phyloP scores from a whole-genome alignment of 2,113 vertebrate species.

The Nannobrachium achirus region DNA sequence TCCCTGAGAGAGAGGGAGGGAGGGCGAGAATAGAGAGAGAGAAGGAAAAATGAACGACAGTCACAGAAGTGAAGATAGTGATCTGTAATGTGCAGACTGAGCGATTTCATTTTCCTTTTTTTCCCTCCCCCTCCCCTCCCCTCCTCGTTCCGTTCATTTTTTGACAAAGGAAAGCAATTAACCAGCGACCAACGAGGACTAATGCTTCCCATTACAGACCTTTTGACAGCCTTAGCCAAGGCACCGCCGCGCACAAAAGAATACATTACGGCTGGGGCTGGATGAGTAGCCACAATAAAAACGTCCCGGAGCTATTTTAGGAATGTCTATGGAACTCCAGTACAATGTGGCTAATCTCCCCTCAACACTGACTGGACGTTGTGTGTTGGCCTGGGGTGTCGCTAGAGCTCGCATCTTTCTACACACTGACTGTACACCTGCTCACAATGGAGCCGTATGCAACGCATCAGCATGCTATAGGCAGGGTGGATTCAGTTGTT shows the following conservation, averaged over 20 bases:
- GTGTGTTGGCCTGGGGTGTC: not conserved
- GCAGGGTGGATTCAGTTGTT: too few relatives aligned
- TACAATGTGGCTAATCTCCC: conserved; percentile 20
- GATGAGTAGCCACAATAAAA: conserved; percentile 29
- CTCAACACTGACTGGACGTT: conserved; percentile 10
- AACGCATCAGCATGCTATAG: not conserved
- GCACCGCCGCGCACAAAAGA: conserved; percentile 51
- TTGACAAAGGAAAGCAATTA: conserved; percentile 78
- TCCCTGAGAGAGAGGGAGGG: too few relatives aligned
- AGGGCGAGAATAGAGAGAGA: conserved; percentile 20
- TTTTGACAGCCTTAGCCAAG: conserved; percentile 42
- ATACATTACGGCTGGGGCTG: conserved; percentile 42
- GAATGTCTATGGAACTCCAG: conserved; percentile 8
- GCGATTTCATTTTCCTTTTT: too few relatives aligned
- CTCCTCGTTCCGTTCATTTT: conserved; percentile 48
- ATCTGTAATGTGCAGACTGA: conserved; percentile 60
- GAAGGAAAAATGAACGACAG: too few relatives aligned
- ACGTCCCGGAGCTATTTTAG: conserved; percentile 39
- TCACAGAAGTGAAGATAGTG: conserved; percentile 37
- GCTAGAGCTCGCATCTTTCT: not conserved
- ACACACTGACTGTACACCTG: not conserved
- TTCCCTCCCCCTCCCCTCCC: too few relatives aligned
- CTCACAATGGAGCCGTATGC: not conserved
- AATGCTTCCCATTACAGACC: conserved; percentile 60
- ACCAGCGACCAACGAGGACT: conserved; percentile 43